These are phyloP conservation scores for Otus sunia DNA, from an alignment of 2,113 vertebrate genomes.

Conservation along the genomic window DNA sequence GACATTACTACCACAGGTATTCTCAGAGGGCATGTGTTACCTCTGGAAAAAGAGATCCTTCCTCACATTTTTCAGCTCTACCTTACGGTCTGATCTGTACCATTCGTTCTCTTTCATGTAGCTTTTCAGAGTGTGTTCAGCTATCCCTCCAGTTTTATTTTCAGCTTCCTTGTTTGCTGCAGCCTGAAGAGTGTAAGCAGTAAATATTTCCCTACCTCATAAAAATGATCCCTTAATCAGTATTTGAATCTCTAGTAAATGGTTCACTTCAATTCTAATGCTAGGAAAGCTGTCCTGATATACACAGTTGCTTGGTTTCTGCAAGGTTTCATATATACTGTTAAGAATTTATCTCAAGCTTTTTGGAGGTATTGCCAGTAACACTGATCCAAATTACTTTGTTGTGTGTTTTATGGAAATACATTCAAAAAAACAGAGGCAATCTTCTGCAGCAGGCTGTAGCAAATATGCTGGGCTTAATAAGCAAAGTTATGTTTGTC, in stretches of 20 bases:
- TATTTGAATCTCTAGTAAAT: background rate
- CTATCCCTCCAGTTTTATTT: background rate
- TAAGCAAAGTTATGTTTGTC: conserved; percentile 68
- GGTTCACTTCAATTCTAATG: background rate
- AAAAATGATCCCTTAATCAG: background rate
- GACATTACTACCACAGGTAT: rapidly evolving
- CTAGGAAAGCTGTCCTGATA: background rate
- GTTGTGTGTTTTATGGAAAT: conserved; percentile 54
- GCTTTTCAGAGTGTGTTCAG: background rate
- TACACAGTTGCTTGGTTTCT: background rate
- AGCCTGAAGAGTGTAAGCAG: background rate
- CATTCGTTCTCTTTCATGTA: background rate
- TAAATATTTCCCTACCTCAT: background rate
- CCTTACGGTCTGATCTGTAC: background rate
- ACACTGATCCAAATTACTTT: conserved; percentile 56
- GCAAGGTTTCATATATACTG: conserved; percentile 19
- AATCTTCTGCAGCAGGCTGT: conserved; percentile 57
- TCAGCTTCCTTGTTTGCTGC: background rate
- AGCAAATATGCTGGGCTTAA: conserved; percentile 61
- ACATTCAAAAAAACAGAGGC: conserved; percentile 15
- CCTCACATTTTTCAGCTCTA: background rate
- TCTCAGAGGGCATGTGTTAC: background rate
- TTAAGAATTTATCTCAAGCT: conserved; percentile 13
- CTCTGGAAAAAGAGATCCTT: background rate
- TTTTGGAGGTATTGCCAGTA: conserved; percentile 31